Conservation (phyloP, 2,797 vertebrate genomes). For the Threskiornis aethiopicus region DNA sequence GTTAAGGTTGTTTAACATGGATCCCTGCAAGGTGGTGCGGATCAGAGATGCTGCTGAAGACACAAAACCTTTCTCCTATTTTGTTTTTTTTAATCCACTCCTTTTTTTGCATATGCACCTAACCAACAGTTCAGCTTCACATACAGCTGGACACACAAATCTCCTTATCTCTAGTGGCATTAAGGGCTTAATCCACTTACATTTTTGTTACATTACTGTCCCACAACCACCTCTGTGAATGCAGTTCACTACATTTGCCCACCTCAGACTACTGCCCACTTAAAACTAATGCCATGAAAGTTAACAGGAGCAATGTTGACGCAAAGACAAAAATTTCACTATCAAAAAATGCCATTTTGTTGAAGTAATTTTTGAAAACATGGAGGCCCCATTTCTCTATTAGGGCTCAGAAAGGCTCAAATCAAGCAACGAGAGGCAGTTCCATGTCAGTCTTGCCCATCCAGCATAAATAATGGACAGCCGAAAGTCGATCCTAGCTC, state of each 20-base stretch:
- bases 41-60: background rate
- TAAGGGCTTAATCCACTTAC: background rate
- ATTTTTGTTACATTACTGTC: background rate
- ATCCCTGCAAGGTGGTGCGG: background rate
- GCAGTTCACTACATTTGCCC: background rate
- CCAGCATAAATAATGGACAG: background rate
- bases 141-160: background rate
- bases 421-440: background rate
- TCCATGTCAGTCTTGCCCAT: background rate
- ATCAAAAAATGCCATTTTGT: rapidly evolving
- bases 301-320: background rate
- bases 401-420: background rate
- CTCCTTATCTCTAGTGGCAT: background rate
- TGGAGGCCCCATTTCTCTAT: background rate
- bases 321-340: background rate
- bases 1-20: background rate
- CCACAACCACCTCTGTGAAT: background rate
- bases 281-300: background rate
- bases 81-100: background rate
- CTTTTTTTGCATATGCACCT: background rate
- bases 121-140: background rate
- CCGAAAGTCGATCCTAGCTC: background rate
- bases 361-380: background rate
- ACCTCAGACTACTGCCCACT: background rate
- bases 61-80: background rate